A percentile compares a stretch with the other conserved stretches of the same genome.
These are phyloP conservation scores for Synanthedon formicaeformis DNA, from an alignment of 2,888 invertebrate genomes.

Conservation along the genomic window DNA sequence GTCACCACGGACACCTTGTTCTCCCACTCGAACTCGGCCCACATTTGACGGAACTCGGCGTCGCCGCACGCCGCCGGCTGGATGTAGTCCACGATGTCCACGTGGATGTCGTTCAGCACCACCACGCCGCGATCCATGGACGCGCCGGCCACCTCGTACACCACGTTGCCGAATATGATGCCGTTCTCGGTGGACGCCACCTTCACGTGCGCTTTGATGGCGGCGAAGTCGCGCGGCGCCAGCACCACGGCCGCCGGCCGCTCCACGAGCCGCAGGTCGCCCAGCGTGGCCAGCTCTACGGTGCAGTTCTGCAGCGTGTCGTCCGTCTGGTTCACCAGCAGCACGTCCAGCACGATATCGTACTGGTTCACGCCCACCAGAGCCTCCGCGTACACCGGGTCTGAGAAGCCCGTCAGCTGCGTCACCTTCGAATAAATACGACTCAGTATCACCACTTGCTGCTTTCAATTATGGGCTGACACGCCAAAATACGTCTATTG, in stretches of 20 bases:
- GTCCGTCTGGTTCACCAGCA: constrained; percentile 97
- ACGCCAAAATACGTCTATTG: no score
- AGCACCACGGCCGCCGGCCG: constrained; percentile 95
- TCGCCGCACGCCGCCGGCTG: constrained; percentile 95
- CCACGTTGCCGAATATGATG: constrained; percentile 99
- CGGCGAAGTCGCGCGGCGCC: constrained; percentile 96
- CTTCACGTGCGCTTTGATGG: constrained; percentile 98
- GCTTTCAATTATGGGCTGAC: no score
- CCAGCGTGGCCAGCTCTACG: constrained; percentile 96
- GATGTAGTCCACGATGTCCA: constrained; percentile 99
- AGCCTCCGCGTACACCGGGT: constrained; percentile 99
- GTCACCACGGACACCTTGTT: constrained; percentile 98
- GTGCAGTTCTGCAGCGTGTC: constrained; percentile 99
- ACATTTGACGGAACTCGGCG: constrained; percentile 98
- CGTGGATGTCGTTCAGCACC: constrained; percentile 98
- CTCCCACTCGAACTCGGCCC: constrained; percentile 99
- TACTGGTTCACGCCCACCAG: constrained; percentile 99
- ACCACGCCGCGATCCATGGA: constrained; percentile 96
- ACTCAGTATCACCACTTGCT: no score
- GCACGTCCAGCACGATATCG: constrained; percentile 97
- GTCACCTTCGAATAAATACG: constrained; percentile 75
- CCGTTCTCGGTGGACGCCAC: constrained; percentile 99
- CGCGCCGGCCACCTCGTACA: constrained; percentile 77
- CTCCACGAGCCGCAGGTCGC: constrained; percentile 97
- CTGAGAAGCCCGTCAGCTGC: constrained; percentile 98